Evolutionary conservation across 2,797 vertebrate species (phyloP).

Genomic region (Serranus cabrilla): DNA sequence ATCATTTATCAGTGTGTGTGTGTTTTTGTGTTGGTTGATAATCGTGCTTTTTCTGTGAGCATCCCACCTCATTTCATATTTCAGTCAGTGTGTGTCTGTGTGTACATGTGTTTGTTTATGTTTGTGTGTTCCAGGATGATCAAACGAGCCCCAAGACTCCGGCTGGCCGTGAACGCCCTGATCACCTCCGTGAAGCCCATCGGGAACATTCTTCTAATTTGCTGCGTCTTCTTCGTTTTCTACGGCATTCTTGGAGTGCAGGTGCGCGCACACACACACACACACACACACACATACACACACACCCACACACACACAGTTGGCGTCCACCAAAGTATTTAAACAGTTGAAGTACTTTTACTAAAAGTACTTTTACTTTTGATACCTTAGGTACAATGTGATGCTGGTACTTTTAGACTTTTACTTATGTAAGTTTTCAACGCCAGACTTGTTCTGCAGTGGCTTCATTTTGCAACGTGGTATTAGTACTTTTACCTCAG

Average conservation of each 20-base stretch:
- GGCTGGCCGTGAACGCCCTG: conserved; percentile 92
- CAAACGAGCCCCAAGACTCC: conserved; percentile 91
- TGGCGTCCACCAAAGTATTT: no score
- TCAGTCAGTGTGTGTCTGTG: neutral
- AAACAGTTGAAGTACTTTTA: no score
- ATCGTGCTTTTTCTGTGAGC: neutral
- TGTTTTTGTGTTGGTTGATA: neutral
- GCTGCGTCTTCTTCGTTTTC: conserved; percentile 91
- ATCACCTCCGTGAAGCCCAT: conserved; percentile 92
- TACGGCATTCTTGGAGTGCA: conserved; percentile 93
- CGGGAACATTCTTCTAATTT: conserved; percentile 92
- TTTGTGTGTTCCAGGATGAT: conserved; percentile 86
- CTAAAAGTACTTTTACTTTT: no score
- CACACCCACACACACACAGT: no score
- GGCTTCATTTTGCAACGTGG: no score
- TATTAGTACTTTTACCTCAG: no score
- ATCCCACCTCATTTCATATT: neutral
- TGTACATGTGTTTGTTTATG: neutral
- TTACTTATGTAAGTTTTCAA: no score
- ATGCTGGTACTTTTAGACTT: no score
- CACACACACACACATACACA: no score
- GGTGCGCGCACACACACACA: conserved; percentile 83
- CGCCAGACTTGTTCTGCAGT: no score
- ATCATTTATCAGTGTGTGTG: neutral
- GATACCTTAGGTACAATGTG: no score